Conservation (phyloP, 2,113 vertebrate species). For the Centropus bengalensis region DNA sequence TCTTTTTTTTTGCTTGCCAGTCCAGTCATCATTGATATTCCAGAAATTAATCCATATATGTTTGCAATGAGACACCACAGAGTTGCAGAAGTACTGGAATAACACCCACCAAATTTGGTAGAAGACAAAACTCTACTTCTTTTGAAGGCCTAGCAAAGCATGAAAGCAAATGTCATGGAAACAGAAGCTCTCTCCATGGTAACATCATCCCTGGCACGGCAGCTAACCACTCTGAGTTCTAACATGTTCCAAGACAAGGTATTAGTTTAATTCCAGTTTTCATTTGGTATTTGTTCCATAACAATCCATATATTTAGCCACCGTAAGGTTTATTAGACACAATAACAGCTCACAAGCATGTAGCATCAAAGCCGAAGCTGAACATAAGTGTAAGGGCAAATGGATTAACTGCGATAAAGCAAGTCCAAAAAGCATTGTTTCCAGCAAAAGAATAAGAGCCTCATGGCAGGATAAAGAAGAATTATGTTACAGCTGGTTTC, state of each 20-base stretch:
- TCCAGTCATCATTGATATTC: not conserved
- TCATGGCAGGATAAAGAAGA: slow-evolving; percentile 20
- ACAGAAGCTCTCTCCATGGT: slow-evolving; percentile 81
- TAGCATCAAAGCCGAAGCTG: slow-evolving; percentile 46
- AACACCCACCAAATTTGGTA: slow-evolving; percentile 53
- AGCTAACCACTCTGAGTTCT: slow-evolving; percentile 63
- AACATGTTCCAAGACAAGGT: slow-evolving; percentile 66
- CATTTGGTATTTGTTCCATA: slow-evolving; percentile 60
- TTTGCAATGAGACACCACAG: not conserved
- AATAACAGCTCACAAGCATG: slow-evolving; percentile 62
- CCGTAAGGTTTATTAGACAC: slow-evolving; percentile 59
- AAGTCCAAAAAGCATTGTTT: not conserved
- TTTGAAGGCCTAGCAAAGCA: slow-evolving; percentile 73
- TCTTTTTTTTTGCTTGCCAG: not conserved
- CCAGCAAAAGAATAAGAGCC: not conserved
- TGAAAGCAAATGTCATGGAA: slow-evolving; percentile 82
- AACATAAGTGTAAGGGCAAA: slow-evolving; percentile 45
- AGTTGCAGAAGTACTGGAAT: slow-evolving; percentile 36
- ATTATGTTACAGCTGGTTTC: slow-evolving; percentile 15
- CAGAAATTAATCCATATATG: slow-evolving; percentile 1
- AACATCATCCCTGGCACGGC: slow-evolving; percentile 70
- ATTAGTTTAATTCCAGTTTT: slow-evolving; percentile 66
- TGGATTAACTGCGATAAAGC: slow-evolving; percentile 28
- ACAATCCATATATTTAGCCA: slow-evolving; percentile 38
- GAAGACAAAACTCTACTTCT: slow-evolving; percentile 67